Percentiles rank a stretch among this genome's conserved stretches.
These are phyloP conservation scores for Hyles vespertilio DNA, from an alignment of 1,140 invertebrate genomes.

Conservation along the genomic window DNA sequence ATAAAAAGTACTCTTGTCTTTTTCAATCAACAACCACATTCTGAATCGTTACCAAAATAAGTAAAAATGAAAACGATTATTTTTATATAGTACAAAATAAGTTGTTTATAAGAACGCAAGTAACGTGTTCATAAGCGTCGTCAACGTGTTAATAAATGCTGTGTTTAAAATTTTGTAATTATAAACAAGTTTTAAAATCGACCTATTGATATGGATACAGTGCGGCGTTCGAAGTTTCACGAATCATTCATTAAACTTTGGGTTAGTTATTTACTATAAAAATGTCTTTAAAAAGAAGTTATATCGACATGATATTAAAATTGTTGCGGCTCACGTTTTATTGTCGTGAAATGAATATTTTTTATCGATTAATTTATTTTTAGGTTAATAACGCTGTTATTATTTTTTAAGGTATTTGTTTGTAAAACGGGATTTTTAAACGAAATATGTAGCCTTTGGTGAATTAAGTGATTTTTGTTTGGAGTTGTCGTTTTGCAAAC, in stretches of 20 bases:
- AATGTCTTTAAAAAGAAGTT: slow-evolving; percentile 48
- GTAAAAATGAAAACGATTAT: too few species aligned
- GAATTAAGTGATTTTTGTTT: slow-evolving; percentile 36
- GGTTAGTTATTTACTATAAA: slow-evolving; percentile 35
- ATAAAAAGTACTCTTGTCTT: too few species aligned
- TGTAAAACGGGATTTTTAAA: slow-evolving; percentile 32
- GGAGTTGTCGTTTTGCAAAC: slow-evolving; percentile 37
- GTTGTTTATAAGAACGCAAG: too few species aligned
- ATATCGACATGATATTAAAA: slow-evolving; percentile 73
- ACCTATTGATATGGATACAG: background rate
- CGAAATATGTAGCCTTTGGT: slow-evolving; percentile 20
- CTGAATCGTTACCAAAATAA: too few species aligned
- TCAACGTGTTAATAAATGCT: background rate
- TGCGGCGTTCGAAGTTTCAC: background rate
- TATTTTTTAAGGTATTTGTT: slow-evolving; percentile 33
- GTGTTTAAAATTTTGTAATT: slow-evolving; percentile 27
- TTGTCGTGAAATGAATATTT: slow-evolving; percentile 36
- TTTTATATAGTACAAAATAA: too few species aligned
- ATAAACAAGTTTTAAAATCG: slow-evolving; percentile 20
- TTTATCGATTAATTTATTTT: slow-evolving; percentile 67
- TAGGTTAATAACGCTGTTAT: slow-evolving; percentile 58
- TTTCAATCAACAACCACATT: too few species aligned
- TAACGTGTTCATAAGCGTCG: background rate
- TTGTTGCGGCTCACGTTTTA: slow-evolving; percentile 64
- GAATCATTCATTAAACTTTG: background rate